These are phyloP conservation scores for Goniozus legneri DNA, from an alignment of 1,140 invertebrate species.

Conservation along the genomic window DNA sequence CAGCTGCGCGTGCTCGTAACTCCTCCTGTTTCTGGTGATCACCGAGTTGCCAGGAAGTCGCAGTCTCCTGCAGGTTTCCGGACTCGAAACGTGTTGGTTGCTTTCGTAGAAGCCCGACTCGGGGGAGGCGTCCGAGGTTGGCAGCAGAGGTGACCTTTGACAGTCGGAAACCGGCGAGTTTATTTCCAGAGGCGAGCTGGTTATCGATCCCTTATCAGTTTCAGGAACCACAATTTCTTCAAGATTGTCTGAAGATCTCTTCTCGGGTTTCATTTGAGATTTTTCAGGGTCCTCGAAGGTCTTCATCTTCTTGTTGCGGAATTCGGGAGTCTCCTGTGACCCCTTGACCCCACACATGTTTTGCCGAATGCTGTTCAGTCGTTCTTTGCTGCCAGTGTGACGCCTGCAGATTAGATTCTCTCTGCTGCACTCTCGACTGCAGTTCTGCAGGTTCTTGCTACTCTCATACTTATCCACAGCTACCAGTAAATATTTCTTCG, in stretches of 20 bases:
- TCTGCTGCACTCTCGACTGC: slow-evolving; percentile 13
- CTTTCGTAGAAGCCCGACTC: slow-evolving; percentile 35
- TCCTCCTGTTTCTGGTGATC: slow-evolving; percentile 25
- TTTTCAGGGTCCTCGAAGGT: background rate
- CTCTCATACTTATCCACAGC: slow-evolving; percentile 19
- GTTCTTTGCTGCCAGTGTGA: slow-evolving; percentile 29
- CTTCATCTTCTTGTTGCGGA: slow-evolving; percentile 1
- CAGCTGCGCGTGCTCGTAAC: slow-evolving; percentile 33
- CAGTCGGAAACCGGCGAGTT: background rate
- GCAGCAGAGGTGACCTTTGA: slow-evolving; percentile 2
- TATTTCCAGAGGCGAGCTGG: background rate
- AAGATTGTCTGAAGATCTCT: background rate
- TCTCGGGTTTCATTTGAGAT: background rate
- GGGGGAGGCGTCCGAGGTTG: slow-evolving; percentile 21
- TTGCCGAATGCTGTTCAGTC: slow-evolving; percentile 15
- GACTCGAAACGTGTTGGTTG: slow-evolving; percentile 20
- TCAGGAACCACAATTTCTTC: background rate
- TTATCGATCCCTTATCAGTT: background rate
- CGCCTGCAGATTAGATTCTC: slow-evolving; percentile 20
- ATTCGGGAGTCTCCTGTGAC: slow-evolving; percentile 16
- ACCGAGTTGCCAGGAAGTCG: slow-evolving; percentile 13
- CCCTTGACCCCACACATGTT: slow-evolving; percentile 8
- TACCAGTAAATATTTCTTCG: slow-evolving; percentile 25
- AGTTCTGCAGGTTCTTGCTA: slow-evolving; percentile 12
- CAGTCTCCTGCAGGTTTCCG: slow-evolving; percentile 13